Percentiles rank a stretch among this genome's conserved stretches.
Evolutionary conservation across 92 coral and sea anemone genomes (phyloP).

Genomic region (Bergia sp.): DNA sequence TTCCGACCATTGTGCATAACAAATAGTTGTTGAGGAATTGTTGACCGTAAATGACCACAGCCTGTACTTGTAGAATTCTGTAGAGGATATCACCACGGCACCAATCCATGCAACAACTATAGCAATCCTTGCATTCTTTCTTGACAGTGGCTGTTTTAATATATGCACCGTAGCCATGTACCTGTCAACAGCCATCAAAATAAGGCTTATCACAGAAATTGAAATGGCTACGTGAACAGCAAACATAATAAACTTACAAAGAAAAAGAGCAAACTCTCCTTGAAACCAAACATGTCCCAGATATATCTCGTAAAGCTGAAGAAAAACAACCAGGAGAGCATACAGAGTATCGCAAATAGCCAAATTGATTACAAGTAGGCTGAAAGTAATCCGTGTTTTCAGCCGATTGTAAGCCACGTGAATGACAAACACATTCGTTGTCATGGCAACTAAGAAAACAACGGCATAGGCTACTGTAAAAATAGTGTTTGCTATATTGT

Average conservation of each 20-base stretch:
- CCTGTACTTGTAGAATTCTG: conserved; percentile 5
- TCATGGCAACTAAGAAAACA: background rate
- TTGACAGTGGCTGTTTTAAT: background rate
- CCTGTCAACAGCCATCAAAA: background rate
- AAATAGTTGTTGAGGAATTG: background rate
- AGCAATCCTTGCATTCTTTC: background rate
- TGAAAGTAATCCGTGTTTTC: background rate
- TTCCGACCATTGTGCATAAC: background rate
- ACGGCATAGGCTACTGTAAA: background rate
- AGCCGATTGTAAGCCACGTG: conserved; percentile 1
- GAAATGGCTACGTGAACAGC: background rate
- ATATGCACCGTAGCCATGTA: conserved; percentile 4
- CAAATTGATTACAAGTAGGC: conserved; percentile 4
- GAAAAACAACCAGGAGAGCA: background rate
- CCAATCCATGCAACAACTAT: conserved; percentile 1
- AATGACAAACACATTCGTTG: background rate
- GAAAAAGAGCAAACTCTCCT: conserved; percentile 6
- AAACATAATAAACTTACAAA: conserved; percentile 10
- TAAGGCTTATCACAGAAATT: background rate
- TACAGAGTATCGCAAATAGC: background rate
- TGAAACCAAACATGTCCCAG: background rate
- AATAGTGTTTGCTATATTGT: background rate
- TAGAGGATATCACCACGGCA: background rate
- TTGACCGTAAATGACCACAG: background rate
- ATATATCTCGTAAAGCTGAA: background rate